A percentile compares a stretch with the other conserved stretches of the same genome.
Conservation (phyloP, 92 coral and sea anemone genomes). For the Porites divaricata region DNA sequence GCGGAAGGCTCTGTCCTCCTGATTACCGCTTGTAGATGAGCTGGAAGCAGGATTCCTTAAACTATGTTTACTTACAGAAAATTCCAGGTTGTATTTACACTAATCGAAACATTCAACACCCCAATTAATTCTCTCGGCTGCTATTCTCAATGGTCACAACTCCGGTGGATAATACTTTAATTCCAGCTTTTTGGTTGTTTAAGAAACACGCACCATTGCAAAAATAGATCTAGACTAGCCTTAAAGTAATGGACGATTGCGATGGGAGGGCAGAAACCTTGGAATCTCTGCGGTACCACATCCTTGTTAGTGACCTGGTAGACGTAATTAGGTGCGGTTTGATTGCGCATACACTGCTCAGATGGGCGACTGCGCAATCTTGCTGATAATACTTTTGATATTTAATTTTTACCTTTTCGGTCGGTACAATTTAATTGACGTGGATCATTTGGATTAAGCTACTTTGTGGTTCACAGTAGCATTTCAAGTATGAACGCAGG, state of each 20-base stretch:
- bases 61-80: neutral
- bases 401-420: neutral
- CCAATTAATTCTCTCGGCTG: neutral
- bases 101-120: neutral
- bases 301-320: neutral
- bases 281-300: neutral
- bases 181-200: too few species aligned
- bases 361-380: neutral
- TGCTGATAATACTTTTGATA: neutral
- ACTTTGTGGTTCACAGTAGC: neutral
- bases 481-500: neutral
- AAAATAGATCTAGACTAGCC: neutral
- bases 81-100: neutral
- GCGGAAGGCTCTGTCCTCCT: conserved; percentile 2
- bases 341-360: neutral
- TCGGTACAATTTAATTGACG: neutral
- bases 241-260: neutral
- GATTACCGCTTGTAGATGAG: neutral
- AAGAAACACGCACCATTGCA: neutral
- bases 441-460: neutral
- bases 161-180: too few species aligned
- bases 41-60: neutral
- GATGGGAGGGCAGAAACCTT: neutral
- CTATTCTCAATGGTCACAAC: neutral
- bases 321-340: neutral